phyloP scores from a whole-genome alignment of 2,797 vertebrate species.

The Sus cebifrons region DNA sequence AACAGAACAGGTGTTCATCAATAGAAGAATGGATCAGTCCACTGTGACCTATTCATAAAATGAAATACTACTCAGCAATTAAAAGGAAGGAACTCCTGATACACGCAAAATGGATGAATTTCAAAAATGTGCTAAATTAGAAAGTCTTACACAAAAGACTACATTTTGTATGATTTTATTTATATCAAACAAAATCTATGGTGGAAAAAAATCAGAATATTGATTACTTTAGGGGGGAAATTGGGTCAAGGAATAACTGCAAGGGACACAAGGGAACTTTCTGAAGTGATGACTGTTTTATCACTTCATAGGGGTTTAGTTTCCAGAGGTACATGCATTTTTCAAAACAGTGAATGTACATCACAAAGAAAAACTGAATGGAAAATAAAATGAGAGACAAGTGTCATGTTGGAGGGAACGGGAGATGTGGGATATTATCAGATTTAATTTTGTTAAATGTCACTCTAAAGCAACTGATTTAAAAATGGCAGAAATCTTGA shows the following conservation, averaged over 20 bases:
- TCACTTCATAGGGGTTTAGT: neutral
- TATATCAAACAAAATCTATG: constrained; percentile 1
- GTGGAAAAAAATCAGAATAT: neutral
- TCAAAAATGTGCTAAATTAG: constrained; percentile 41
- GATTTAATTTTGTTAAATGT: constrained; percentile 31
- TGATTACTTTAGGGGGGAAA: neutral
- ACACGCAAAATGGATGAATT: neutral
- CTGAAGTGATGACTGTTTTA: neutral
- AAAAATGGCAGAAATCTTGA: constrained; percentile 5
- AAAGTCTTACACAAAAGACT: constrained; percentile 2
- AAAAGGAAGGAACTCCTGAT: constrained; percentile 31
- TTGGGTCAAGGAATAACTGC: neutral
- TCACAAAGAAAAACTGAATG: constrained; percentile 40
- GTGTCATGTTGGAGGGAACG: neutral
- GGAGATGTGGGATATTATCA: neutral
- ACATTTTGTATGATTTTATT: constrained; percentile 5
- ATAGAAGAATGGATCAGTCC: neutral
- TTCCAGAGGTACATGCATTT: neutral
- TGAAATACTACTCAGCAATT: constrained; percentile 19
- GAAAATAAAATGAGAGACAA: neutral
- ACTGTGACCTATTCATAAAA: neutral
- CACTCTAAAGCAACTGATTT: neutral
- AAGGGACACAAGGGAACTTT: neutral
- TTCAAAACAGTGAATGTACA: constrained; percentile 5
- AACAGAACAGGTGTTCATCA: constrained; percentile 22